Evolutionary conservation across 2,888 invertebrate species (phyloP), one percentile per base, ranked within the genome.

Genomic region (Hipparchia semele): DNA sequence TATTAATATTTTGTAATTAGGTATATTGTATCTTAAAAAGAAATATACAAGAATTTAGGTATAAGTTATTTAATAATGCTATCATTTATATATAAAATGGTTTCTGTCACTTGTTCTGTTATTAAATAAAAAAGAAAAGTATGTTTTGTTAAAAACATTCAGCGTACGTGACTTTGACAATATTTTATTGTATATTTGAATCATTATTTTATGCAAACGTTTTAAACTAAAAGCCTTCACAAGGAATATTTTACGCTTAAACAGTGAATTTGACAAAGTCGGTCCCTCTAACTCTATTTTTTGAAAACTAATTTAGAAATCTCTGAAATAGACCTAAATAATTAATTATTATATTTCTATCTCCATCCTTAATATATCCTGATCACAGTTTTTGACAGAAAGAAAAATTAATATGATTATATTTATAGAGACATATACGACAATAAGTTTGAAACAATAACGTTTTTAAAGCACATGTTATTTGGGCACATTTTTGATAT

Each of bases 121-220:
- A 10, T 33, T 23, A 13, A 13, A 39, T 54, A 54, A 2, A 60
- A 10, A 60, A 9, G 7, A 39, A 12, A 60, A 10, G 8, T 12
- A 9, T 64, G 9, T 59, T 33, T 46, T 51, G 9, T 68, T 64
- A 13, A 58, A 65, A 67, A 64, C 65, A 69, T 49, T 86, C 87
- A 82, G 87, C 88, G 79, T 78, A 82, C 78, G 91, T 91, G 91
- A 91, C 90, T 89, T 86, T 81, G 90, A 92, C 91, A 91, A 92
- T 91, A 92, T 90, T 79, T 58, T 54, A 67, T 68, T 56, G 56
- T 68, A 39, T 58, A 0, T 46, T 45, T 58, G 46, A 58, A 67
- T 65, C 51, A 49, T 12, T 66, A 39, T 5, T 59, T 8, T 64
- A 8, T 49, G 12, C 49, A 64, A 49, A 13, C 6, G 13, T 56